These are phyloP conservation scores for Camelus bactrianus DNA, from an alignment of 2,113 vertebrate species.

Conservation along the genomic window DNA sequence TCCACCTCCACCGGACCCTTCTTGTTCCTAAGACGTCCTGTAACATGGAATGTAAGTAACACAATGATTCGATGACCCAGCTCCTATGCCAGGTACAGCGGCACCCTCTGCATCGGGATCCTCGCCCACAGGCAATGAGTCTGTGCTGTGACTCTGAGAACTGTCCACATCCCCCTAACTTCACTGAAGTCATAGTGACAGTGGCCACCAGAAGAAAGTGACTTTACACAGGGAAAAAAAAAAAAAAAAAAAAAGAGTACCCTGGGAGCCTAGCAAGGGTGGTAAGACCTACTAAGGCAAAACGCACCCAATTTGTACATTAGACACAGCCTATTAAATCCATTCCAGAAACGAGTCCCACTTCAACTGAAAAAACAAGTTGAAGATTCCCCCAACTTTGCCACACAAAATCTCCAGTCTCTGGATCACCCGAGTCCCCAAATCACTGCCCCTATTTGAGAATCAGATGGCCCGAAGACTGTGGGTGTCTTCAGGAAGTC, in stretches of 20 bases:
- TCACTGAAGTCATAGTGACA: neutral
- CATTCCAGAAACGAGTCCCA: neutral
- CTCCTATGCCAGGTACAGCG: neutral
- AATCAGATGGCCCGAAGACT: neutral
- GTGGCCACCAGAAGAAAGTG: neutral
- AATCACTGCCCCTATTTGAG: neutral
- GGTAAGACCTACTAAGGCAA: neutral
- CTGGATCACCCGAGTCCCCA: neutral
- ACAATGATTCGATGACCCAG: fast-evolving
- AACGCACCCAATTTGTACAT: no score
- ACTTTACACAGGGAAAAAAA: neutral
- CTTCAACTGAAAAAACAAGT: neutral
- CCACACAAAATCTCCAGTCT: neutral
- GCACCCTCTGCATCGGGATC: neutral
- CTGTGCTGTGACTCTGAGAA: neutral
- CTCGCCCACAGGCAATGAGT: neutral
- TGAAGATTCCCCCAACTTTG: neutral
- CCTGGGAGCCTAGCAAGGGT: neutral
- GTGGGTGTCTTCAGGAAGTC: neutral
- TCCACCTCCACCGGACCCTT: neutral
- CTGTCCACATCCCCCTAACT: neutral
- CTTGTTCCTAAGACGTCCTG: neutral
- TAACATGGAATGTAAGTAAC: neutral
- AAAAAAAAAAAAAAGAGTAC: neutral
- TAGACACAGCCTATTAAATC: neutral